Percentiles rank a stretch among this genome's conserved stretches.
Conservation (phyloP, 1,140 invertebrate genomes). For the Ips typographus region DNA sequence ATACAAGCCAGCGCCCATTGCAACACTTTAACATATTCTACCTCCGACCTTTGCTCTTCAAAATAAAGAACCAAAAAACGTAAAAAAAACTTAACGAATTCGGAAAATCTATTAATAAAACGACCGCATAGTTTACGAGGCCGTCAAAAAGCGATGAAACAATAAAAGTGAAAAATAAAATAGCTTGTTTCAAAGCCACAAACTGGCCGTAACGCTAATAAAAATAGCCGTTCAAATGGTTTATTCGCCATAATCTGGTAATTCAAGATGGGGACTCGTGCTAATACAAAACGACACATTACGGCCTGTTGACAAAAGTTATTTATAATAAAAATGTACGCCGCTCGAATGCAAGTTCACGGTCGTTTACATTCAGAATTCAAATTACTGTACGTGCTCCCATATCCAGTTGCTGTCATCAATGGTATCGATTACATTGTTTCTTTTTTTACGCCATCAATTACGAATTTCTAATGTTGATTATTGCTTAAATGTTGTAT, state of each 20-base stretch:
- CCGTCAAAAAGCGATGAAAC: conserved; percentile 8
- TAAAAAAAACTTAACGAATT: no score
- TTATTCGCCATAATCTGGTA: conserved; percentile 26
- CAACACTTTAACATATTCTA: no score
- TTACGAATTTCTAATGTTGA: no score
- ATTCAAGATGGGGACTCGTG: conserved; percentile 23
- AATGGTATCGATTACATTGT: no score
- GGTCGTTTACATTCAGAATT: conserved; percentile 10
- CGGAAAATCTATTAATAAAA: no score
- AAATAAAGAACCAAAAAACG: no score
- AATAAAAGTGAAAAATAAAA: conserved; percentile 11
- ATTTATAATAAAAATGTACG: conserved; percentile 30
- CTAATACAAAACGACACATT: conserved; percentile 25
- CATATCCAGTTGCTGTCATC: no score
- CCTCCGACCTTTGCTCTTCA: no score
- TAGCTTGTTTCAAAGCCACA: neutral
- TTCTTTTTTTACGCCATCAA: no score
- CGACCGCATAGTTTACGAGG: neutral
- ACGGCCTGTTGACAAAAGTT: conserved; percentile 23
- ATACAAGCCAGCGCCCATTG: no score
- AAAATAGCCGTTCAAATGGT: conserved; percentile 23
- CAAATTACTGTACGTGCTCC: conserved; percentile 7
- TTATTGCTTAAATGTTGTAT: no score
- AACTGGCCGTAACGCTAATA: conserved; percentile 16
- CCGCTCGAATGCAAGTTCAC: conserved; percentile 17